phyloP scores from a whole-genome alignment of 2,888 invertebrate species.

The Diarsia dahlii region DNA sequence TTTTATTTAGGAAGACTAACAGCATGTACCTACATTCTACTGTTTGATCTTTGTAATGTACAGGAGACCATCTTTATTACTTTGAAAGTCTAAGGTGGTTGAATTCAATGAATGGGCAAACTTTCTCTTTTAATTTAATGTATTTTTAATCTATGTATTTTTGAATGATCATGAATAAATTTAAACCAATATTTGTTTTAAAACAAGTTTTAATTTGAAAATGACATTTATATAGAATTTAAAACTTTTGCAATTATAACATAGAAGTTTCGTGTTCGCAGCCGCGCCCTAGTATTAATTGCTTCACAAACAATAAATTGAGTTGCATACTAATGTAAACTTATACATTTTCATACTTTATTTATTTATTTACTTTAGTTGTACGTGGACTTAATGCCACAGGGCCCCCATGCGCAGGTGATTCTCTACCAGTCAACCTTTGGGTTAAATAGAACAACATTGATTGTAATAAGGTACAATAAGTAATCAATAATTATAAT shows the following conservation, averaged over 20 bases:
- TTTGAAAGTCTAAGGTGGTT: no score
- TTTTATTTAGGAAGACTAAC: background rate
- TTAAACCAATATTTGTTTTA: conserved; percentile 9
- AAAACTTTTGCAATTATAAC: conserved; percentile 43
- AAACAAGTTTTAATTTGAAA: conserved; percentile 16
- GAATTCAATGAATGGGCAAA: no score
- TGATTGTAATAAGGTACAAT: background rate
- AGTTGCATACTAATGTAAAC: conserved; percentile 18
- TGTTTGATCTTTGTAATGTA: background rate
- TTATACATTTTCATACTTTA: background rate
- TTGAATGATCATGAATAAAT: background rate
- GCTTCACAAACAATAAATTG: conserved; percentile 46
- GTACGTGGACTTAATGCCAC: background rate
- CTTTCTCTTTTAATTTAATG: background rate
- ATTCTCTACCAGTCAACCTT: background rate
- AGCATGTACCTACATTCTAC: background rate
- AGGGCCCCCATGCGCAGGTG: no score
- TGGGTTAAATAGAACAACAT: background rate
- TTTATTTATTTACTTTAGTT: background rate
- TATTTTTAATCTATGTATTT: background rate
- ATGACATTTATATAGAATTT: conserved; percentile 28
- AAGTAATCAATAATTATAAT: no score
- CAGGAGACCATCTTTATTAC: no score
- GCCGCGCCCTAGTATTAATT: conserved; percentile 36
- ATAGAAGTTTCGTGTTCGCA: conserved; percentile 36